phyloP scores from a whole-genome alignment of 2,888 invertebrate species.

The Watsonalla cultraria region DNA sequence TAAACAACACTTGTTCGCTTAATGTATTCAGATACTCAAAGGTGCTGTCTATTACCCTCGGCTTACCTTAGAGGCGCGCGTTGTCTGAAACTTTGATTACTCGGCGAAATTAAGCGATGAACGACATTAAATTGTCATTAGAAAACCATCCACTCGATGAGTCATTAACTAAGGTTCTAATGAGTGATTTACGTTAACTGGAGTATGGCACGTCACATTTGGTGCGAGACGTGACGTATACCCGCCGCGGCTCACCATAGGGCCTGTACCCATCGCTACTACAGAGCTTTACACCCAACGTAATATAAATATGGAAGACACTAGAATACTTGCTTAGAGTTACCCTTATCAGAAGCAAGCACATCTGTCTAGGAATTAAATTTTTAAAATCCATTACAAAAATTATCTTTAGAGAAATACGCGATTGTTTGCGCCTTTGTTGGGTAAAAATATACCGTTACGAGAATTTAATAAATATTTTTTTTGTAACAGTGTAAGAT shows the following conservation, averaged over 20 bases:
- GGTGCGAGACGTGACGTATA: slow-evolving; percentile 43
- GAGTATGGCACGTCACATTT: slow-evolving; percentile 52
- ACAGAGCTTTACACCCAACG: not conserved
- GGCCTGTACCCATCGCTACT: slow-evolving; percentile 7
- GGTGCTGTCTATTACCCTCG: slow-evolving; percentile 56
- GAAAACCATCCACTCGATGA: slow-evolving; percentile 53
- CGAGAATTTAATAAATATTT: no score
- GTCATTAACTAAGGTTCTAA: slow-evolving; percentile 58
- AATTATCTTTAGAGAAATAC: no score
- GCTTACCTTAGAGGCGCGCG: slow-evolving; percentile 45
- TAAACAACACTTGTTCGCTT: slow-evolving; percentile 47
- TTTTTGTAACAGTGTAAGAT: no score
- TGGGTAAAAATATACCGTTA: no score
- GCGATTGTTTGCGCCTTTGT: no score
- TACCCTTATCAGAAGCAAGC: no score
- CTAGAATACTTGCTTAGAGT: no score
- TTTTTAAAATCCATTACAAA: no score
- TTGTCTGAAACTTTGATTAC: slow-evolving; percentile 64
- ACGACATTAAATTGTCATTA: slow-evolving; percentile 68
- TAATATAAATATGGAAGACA: no score
- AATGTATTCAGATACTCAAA: slow-evolving; percentile 55
- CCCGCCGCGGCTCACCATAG: slow-evolving; percentile 21
- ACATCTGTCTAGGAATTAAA: no score
- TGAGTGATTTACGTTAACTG: slow-evolving; percentile 65
- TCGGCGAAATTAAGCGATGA: slow-evolving; percentile 59